Evolutionary conservation across 2,888 invertebrate genomes (phyloP), one percentile per base, ranked within the genome.

Genomic region (Zelleria hepariella): DNA sequence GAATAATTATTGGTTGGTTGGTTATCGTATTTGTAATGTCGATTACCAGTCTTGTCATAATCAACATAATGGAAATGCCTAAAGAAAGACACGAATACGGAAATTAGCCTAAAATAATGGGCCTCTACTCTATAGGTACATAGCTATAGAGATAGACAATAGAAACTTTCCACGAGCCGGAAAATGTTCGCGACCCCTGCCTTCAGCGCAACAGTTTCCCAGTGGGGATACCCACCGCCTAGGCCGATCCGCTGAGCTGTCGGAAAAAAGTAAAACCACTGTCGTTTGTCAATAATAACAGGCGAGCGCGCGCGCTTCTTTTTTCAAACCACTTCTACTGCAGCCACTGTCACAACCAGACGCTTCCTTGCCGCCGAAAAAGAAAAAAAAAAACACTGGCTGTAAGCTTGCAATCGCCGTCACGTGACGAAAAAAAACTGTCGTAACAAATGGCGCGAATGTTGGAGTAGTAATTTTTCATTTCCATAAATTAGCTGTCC

Each of bases 261-360:
- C 77, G 80, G 78, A 86, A 87, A 86, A 86, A 86, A 85, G 82
- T 80, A 83, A 86, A 86, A 86, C 81, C 80, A 83, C 73, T 72
- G 75, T 78, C 74, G 76, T 77, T 76, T 81, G 79, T 81, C 82
- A 80, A 81, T 80, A 82, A 82, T 77, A 80, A 77, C 80, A 71
- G 72, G 63, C 64, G 74, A 72, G 71, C 72, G 76, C 75, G 73
- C 66, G 64, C 69, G 63, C 75, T 79, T 82, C 82, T 84, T 84
- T 78, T 74, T 57, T 57, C 24, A 23, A 57, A 68, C 65, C 86
- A 86, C 85, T 87, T 84, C 84, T 81, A 80, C 80, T 80, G 80
- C 73, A 74, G 78, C 69, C 74, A 71, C 69, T 76, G 77, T 62
- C 69, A 64, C 65, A 64, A 64, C 54, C 72, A 74, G 80, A 78